A percentile compares a stretch with the other conserved stretches of the same genome.
phyloP scores from a whole-genome alignment of 2,888 invertebrate genomes.

The Osmoderma eremita region DNA sequence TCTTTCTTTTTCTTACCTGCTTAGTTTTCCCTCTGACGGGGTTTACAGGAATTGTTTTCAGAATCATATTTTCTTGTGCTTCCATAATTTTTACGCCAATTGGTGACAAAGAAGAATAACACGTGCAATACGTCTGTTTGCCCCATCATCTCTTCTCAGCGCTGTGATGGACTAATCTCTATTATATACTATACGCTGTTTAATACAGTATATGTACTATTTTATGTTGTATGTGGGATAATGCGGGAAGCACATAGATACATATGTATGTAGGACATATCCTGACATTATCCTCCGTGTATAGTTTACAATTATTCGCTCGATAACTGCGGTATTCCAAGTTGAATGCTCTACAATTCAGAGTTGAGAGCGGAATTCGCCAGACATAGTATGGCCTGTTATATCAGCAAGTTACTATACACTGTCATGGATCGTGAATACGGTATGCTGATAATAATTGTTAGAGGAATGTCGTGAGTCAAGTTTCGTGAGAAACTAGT shows the following conservation, averaged over 20 bases:
- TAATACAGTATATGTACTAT: background rate
- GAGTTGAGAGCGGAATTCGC: background rate
- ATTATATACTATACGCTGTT: too few relatives aligned
- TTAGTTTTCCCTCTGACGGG: too few relatives aligned
- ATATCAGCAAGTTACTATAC: background rate
- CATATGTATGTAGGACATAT: background rate
- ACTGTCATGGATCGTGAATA: background rate
- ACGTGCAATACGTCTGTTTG: too few relatives aligned
- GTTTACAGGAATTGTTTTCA: too few relatives aligned
- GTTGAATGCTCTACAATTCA: conserved; percentile 27
- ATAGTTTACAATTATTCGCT: conserved; percentile 25
- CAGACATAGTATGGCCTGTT: conserved; percentile 7
- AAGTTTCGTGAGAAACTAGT: background rate
- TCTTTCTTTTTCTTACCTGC: too few relatives aligned
- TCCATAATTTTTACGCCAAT: too few relatives aligned
- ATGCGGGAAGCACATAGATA: background rate
- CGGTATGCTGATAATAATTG: too few relatives aligned
- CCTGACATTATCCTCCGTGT: conserved; percentile 1
- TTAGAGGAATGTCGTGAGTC: too few relatives aligned
- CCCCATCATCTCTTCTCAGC: too few relatives aligned
- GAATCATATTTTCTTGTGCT: too few relatives aligned
- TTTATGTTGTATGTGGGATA: background rate
- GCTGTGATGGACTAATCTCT: too few relatives aligned
- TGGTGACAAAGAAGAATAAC: too few relatives aligned
- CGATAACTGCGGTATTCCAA: conserved; percentile 24